These are phyloP conservation scores for Pionites leucogaster DNA, from an alignment of 2,113 vertebrate species.

Conservation along the genomic window DNA sequence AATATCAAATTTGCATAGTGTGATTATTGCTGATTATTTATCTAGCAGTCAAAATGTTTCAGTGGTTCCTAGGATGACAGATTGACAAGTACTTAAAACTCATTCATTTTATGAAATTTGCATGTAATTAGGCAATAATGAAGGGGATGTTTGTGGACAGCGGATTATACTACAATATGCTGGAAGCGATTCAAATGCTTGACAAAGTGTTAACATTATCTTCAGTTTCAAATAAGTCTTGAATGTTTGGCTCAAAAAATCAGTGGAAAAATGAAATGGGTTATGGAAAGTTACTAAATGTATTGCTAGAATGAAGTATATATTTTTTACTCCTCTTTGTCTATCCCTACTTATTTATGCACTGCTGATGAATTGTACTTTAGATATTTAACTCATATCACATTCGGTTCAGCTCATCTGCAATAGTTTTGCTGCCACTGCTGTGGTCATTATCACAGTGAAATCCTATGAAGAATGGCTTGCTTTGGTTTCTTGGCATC, in stretches of 20 bases:
- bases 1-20: slow-evolving; percentile 99
- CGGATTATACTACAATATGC: slow-evolving; percentile 89
- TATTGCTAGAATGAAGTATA: slow-evolving; percentile 62
- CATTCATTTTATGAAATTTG: slow-evolving; percentile 99
- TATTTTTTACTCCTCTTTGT: slow-evolving; percentile 13
- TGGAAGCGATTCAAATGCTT: slow-evolving; percentile 84
- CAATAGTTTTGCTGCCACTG: slow-evolving; percentile 48
- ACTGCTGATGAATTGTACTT: slow-evolving; percentile 39
- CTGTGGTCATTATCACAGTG: slow-evolving; percentile 58
- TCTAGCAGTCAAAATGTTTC: slow-evolving; percentile 97
- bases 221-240: slow-evolving; percentile 79
- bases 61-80: slow-evolving; percentile 97
- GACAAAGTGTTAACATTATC: slow-evolving; percentile 86
- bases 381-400: slow-evolving; percentile 28
- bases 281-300: slow-evolving; percentile 65
- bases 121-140: slow-evolving; percentile 98
- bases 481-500: slow-evolving; percentile 59
- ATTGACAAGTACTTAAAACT: slow-evolving; percentile 99
- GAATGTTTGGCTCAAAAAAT: slow-evolving; percentile 74
- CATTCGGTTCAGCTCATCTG: slow-evolving; percentile 30
- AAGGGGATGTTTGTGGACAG: slow-evolving; percentile 93
- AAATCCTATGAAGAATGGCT: slow-evolving; percentile 58
- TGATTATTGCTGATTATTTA: slow-evolving; percentile 99
- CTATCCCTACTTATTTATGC: slow-evolving; percentile 7
- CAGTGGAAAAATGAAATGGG: slow-evolving; percentile 55